Percentiles rank a stretch among this genome's conserved stretches.
phyloP scores from a whole-genome alignment of 1,140 invertebrate species.

The fruit fly (Drosophila melanogaster) region Release_6_plus_ISO1_MT NT_033777.3:18272501-18273000 shows the following conservation, averaged over 20 bases:
- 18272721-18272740: slow-evolving; percentile 97
- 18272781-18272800: slow-evolving; percentile 85
- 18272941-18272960: slow-evolving; percentile 98
- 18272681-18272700: slow-evolving; percentile 95
- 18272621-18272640: slow-evolving; percentile 93
- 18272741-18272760: slow-evolving; percentile 90
- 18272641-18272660: slow-evolving; percentile 97
- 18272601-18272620: slow-evolving; percentile 97
- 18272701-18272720: slow-evolving; percentile 99
- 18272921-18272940: slow-evolving; percentile 95
- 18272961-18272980: slow-evolving; percentile 93
- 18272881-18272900: slow-evolving; percentile 85
- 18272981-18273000: slow-evolving; percentile 95
- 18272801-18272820: slow-evolving; percentile 93
- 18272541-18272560: slow-evolving; percentile 92
- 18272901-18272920: slow-evolving; percentile 86
- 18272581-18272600: slow-evolving; percentile 97
- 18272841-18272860: slow-evolving; percentile 94
- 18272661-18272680: slow-evolving; percentile 97
- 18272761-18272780: slow-evolving; percentile 62
- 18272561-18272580: slow-evolving; percentile 95
- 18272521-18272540: slow-evolving; percentile 89
- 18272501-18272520: slow-evolving; percentile 93
- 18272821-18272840: slow-evolving; percentile 95
- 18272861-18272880: slow-evolving; percentile 85